Base-by-base conservation (phyloP, 2,888 invertebrate genomes). In the Eilema depressum region DNA sequence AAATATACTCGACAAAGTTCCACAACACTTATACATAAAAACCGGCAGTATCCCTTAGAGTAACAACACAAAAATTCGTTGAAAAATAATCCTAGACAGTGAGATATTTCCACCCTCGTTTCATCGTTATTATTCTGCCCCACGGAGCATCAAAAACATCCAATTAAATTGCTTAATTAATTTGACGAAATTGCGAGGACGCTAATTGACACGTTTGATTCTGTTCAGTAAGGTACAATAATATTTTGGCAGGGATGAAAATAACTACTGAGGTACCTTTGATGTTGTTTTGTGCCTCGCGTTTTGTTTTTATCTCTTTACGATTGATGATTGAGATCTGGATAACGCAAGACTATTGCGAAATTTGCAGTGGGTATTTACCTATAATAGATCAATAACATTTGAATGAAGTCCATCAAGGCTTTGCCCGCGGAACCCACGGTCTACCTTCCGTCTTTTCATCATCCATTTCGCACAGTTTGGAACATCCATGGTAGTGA, bases 121-220 rank as follows among this genome's bases (percentile, higher is more conserved):
- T 53, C 53, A 53, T 53, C n/a, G n/a, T 53, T 53, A 53, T 53
- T 53, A 53, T 53, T 53, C 53, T 53, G 53, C 53, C n/a, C n/a
- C 2, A 53, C 53, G 53, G n/a, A 26, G 53, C 12, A 63, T 23
- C 17, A 28, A 56, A 20, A 53, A 28, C 23, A 53, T 30, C 53
- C 53, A 53, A 53, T 53, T 53, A 53, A 53, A n/a, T 53, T 53
- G 53, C n/a, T 20, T 53, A 53, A 53, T 53, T 53, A 53, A 53
- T 53, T n/a, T 53, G 53, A 53, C 20, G 53, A 53, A 53, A 53
- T 53, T 53, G 53, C 53, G 53, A 53, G 2, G 53, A 53, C 53
- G n/a, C 53, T 53, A 53, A 53, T 53, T 53, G 53, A 53, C 53
- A 53, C 53, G 7, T 53, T n/a, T 53, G 53, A n/a, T n/a, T 53